These are phyloP conservation scores for Balanococcus diminutus DNA, from an alignment of 2,888 invertebrate species.

Conservation along the genomic window DNA sequence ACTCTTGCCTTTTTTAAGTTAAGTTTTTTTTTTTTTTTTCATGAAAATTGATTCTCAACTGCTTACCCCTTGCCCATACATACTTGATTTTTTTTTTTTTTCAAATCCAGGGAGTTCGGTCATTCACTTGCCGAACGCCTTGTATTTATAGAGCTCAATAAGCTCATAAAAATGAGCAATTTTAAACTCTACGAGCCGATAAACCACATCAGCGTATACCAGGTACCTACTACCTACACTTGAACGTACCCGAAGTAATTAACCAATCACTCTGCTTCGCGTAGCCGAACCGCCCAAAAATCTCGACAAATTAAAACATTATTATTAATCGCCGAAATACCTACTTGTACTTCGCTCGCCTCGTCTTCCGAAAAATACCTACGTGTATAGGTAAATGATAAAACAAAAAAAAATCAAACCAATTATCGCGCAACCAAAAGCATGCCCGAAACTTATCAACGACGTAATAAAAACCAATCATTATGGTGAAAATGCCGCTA, in stretches of 20 bases:
- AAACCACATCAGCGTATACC: background rate
- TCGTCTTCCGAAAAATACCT: background rate
- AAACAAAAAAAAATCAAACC: constrained; percentile 29
- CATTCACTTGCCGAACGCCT: too few species aligned
- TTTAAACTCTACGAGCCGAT: too few species aligned
- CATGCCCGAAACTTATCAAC: constrained; percentile 32
- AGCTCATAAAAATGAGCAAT: too few species aligned
- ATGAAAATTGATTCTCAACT: too few species aligned
- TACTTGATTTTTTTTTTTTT: too few species aligned
- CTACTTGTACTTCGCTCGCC: too few species aligned
- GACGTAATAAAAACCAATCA: constrained; percentile 35
- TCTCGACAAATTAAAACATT: constrained; percentile 6
- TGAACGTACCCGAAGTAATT: background rate
- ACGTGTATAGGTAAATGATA: constrained; percentile 10
- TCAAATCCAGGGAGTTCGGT: too few species aligned
- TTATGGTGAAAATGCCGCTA: constrained; percentile 29
- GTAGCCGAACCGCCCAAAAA: background rate
- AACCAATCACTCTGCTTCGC: background rate
- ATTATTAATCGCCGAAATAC: background rate
- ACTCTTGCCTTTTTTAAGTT: too few species aligned
- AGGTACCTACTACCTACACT: background rate
- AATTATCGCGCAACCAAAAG: constrained; percentile 29
- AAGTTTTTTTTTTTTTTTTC: too few species aligned
- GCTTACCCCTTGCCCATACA: too few species aligned
- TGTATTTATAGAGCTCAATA: too few species aligned